phyloP scores from a whole-genome alignment of 2,113 vertebrate genomes.

The Dromaius novaehollandiae region DNA sequence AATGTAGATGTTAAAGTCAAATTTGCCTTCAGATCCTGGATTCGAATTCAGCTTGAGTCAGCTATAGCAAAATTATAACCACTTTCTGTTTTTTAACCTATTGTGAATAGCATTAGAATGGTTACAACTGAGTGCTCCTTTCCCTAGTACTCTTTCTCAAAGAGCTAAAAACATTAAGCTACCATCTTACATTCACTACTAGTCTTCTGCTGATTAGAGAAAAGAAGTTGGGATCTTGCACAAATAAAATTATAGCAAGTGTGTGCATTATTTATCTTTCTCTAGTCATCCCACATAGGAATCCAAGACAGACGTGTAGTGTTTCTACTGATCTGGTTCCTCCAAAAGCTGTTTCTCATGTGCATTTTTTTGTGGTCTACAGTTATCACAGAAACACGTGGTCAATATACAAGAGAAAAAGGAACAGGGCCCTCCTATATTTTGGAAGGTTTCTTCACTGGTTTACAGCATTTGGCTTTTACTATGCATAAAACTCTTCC shows the following conservation, averaged over 20 bases:
- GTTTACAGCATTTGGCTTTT: not conserved
- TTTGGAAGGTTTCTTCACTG: not conserved
- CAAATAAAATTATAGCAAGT: fast-evolving
- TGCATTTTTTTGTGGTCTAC: fast-evolving
- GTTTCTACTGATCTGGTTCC: not conserved
- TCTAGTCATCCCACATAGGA: not conserved
- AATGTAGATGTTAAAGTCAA: not conserved
- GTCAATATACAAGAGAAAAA: not conserved
- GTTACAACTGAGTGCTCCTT: not conserved
- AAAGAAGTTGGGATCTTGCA: not conserved
- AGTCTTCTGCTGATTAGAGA: not conserved
- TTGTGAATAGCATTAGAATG: not conserved
- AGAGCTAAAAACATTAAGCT: not conserved
- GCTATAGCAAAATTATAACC: not conserved
- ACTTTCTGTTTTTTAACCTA: not conserved
- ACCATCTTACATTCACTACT: not conserved
- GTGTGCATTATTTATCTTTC: not conserved
- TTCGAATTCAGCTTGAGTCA: not conserved
- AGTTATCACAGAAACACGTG: not conserved
- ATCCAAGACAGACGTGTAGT: not conserved
- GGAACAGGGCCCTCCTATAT: not conserved
- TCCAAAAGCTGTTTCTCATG: not conserved
- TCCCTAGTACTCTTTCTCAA: not conserved
- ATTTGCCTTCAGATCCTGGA: constrained; percentile 33
- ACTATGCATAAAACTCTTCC: fast-evolving